These are phyloP conservation scores for Habrosyne pyritoides DNA, from an alignment of 2,888 invertebrate genomes.

Conservation along the genomic window DNA sequence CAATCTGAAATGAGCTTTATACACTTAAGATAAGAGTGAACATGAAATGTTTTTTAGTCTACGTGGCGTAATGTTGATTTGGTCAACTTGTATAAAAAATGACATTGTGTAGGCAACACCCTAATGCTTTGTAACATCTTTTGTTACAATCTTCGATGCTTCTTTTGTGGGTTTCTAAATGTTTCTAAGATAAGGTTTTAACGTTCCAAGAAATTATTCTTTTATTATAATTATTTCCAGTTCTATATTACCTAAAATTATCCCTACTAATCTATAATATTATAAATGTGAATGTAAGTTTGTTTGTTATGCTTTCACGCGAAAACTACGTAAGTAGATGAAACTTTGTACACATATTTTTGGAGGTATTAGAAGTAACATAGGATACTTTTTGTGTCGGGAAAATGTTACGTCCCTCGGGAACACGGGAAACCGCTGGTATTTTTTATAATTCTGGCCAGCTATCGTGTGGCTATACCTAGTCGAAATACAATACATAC, in stretches of 20 bases:
- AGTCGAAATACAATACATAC: too few relatives aligned
- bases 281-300: too few relatives aligned
- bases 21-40: constrained; percentile 11
- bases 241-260: background rate
- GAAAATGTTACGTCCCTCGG: too few relatives aligned
- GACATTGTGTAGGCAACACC: constrained; percentile 70
- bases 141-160: constrained; percentile 65
- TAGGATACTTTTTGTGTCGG: too few relatives aligned
- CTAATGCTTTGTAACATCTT: constrained; percentile 63
- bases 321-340: too few relatives aligned
- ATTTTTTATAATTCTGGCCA: too few relatives aligned
- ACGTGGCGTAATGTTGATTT: constrained; percentile 34
- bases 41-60: constrained; percentile 11
- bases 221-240: background rate
- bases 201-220: constrained; percentile 11
- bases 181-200: constrained; percentile 39
- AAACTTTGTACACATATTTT: too few relatives aligned
- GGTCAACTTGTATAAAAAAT: constrained; percentile 63
- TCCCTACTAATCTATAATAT: too few relatives aligned
- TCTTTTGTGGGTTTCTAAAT: constrained; percentile 54
- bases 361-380: too few relatives aligned
- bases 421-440: too few relatives aligned
- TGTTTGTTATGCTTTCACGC: too few relatives aligned
- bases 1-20: constrained; percentile 22
- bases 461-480: too few relatives aligned